These are phyloP conservation scores for Euzetes globulus DNA, from an alignment of 2,888 invertebrate species.

Conservation along the genomic window DNA sequence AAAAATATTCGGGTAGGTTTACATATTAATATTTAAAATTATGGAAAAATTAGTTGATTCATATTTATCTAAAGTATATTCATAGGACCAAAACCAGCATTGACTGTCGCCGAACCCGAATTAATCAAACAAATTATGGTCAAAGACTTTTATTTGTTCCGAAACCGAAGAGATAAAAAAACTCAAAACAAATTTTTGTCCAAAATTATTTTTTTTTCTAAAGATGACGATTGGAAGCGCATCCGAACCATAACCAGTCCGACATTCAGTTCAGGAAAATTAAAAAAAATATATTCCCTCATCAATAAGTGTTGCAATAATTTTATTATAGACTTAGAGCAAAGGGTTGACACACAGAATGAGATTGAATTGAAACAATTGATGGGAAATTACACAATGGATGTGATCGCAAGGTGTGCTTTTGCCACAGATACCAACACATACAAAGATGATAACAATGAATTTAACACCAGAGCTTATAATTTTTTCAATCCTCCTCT, in stretches of 20 bases:
- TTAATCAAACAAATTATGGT: background rate
- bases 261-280: background rate
- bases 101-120: background rate
- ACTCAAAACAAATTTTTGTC: background rate
- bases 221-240: conserved; percentile 8
- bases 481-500: background rate
- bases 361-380: background rate
- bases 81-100: background rate
- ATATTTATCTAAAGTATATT: background rate
- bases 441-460: background rate
- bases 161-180: background rate
- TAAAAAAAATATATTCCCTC: background rate
- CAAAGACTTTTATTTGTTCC: background rate
- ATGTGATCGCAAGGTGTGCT: background rate
- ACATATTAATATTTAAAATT: background rate
- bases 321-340: background rate
- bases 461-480: background rate
- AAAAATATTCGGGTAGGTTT: background rate
- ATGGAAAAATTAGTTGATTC: background rate
- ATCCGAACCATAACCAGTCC: conserved; percentile 10
- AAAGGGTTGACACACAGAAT: background rate
- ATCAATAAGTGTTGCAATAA: conserved; percentile 11
- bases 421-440: background rate
- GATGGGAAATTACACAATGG: background rate
- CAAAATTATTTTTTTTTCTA: background rate